Evolutionary conservation across 2,888 invertebrate species (phyloP), one percentile per base, ranked within the genome.

Genomic region (Fragum sueziense): DNA sequence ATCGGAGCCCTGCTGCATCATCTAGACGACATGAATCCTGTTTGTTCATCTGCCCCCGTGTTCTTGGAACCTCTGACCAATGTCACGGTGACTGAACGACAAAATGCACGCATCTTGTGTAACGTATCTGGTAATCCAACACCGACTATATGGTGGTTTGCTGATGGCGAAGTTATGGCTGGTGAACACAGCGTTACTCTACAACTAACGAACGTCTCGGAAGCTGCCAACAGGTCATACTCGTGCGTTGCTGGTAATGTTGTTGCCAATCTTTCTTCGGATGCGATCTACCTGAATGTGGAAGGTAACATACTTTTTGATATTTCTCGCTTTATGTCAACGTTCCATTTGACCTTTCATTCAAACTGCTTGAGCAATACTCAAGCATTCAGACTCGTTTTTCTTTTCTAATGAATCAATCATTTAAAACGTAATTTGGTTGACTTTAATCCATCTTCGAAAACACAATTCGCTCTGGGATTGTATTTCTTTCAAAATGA

Each of bases 161-260:
- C 67, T 17, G 61, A 79, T 57, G 59, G 22, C 17, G 71, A 61
- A 22, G 9, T 72, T 2, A 25, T 82, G 25, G 6, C n/a, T 14
- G 33, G 22, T 4, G 62, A 61, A n/a, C 7, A 11, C 41, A 17
- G 25, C 7, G 34, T 22, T 20, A 27, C 41, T 1, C 61, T 81
- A 7, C 20, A 20, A 0, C 68, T 78, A 3, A 17, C 4, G 9
- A 75, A 75, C n/a, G 67, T 51, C 17, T 31, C 71, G 6, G 37
- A 54, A 6, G 17, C n/a, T 17, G 74, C 74, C 41, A 59, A 25
- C 14, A 70, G 52, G 14, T 11, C 47, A 7, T 79, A 82, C 52
- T 33, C 37, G 0, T 82, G 82, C 62, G 34, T 72, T 4, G 82
- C 78, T 25, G 82, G 76, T 41, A 82, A 82, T 54, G 33, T 79